Evolutionary conservation across 1,140 invertebrate genomes (phyloP).

Genomic region (Heterodera carotae): DNA sequence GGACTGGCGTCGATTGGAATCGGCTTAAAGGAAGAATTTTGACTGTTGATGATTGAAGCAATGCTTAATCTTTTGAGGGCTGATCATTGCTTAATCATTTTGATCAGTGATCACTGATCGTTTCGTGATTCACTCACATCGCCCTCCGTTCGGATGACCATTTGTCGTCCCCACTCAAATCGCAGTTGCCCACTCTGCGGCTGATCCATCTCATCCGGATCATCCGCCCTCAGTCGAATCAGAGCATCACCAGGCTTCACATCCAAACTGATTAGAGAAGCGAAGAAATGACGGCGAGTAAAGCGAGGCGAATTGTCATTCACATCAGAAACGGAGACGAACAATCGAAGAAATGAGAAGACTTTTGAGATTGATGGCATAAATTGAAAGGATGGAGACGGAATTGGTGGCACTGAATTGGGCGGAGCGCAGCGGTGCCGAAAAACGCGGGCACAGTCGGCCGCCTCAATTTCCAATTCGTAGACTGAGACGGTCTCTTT

Average conservation of each 20-base stretch:
- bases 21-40: not conserved
- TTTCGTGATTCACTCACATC: constrained; percentile 16
- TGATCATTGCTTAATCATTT: too few species aligned
- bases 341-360: constrained; percentile 9
- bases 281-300: constrained; percentile 22
- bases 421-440: not conserved
- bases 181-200: not conserved
- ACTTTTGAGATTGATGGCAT: too few species aligned
- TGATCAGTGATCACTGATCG: constrained; percentile 3
- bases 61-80: too few species aligned
- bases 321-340: constrained; percentile 3
- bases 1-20: constrained; percentile 18
- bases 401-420: too few species aligned
- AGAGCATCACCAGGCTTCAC: not conserved
- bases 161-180: constrained; percentile 7
- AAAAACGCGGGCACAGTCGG: constrained; percentile 9
- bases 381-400: too few species aligned
- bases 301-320: constrained; percentile 20
- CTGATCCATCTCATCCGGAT: not conserved
- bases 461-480: constrained; percentile 12
- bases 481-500: not conserved
- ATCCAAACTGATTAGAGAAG: not conserved
- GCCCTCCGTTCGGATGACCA: constrained; percentile 1
- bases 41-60: not conserved
- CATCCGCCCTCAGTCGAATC: constrained; percentile 11